phyloP scores from a whole-genome alignment of 1,140 invertebrate species.

The Drosophila funebris region DNA sequence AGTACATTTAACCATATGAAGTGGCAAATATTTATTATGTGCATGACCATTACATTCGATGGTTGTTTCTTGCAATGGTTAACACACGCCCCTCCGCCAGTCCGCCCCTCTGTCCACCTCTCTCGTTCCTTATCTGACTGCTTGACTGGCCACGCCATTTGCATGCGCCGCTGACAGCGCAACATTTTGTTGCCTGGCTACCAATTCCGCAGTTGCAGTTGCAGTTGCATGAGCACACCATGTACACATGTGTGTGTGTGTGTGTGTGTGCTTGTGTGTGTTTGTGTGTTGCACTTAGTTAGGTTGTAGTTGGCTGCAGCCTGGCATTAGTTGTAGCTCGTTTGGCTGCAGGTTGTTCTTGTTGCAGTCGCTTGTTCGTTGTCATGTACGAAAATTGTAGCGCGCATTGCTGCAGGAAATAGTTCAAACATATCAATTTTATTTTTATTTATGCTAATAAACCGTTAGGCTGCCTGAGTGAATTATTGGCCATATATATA shows the following conservation, averaged over 20 bases:
- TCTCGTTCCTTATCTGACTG: conserved; percentile 52
- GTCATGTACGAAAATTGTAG: conserved; percentile 81
- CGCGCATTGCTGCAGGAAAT: conserved; percentile 81
- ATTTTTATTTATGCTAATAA: conserved; percentile 82
- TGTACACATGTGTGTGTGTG: background rate
- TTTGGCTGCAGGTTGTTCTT: conserved; percentile 76
- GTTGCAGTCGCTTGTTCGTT: conserved; percentile 75
- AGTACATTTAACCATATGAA: conserved; percentile 51
- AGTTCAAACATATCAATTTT: conserved; percentile 83
- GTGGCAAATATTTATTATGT: conserved; percentile 59
- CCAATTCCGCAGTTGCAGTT: conserved; percentile 72
- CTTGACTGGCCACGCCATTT: conserved; percentile 61
- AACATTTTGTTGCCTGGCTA: conserved; percentile 78
- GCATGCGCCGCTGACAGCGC: conserved; percentile 76
- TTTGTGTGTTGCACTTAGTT: conserved; percentile 56
- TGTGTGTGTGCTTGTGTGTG: background rate
- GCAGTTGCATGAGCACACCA: conserved; percentile 25
- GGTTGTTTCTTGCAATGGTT: conserved; percentile 48
- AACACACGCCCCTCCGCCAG: conserved; percentile 4
- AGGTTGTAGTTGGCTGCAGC: conserved; percentile 46
- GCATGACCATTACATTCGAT: conserved; percentile 71
- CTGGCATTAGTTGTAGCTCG: conserved; percentile 47
- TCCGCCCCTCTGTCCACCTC: background rate
- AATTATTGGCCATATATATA: conserved; percentile 70
- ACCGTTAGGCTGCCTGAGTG: conserved; percentile 73